A percentile compares a stretch with the other conserved stretches of the same genome.
Conservation (phyloP, 2,888 invertebrate species). For the Cartodere bifasciata region DNA sequence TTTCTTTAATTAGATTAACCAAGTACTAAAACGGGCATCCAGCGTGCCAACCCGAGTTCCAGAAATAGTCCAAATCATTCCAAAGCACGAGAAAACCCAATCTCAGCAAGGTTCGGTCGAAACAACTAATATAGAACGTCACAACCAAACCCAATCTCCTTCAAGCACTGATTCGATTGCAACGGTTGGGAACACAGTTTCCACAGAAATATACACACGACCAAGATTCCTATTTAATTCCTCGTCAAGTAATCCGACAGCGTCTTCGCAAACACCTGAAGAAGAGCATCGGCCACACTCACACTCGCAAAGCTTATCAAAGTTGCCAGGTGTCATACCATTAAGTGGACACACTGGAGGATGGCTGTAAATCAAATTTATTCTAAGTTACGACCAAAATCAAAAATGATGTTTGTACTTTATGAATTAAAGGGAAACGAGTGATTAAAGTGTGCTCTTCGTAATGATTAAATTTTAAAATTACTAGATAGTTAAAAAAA, state of each 20-base stretch:
- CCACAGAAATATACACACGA: conserved; percentile 34
- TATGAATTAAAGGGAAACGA: too few species aligned
- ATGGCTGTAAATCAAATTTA: conserved; percentile 39
- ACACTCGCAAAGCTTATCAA: conserved; percentile 39
- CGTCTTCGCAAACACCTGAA: conserved; percentile 33
- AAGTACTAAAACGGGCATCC: conserved; percentile 55
- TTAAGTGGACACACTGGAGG: conserved; percentile 62
- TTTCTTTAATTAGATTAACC: conserved; percentile 31
- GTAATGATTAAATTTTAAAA: too few species aligned
- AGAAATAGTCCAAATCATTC: conserved; percentile 32
- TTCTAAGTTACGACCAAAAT: too few species aligned
- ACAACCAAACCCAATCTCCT: too few species aligned
- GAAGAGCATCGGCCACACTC: conserved; percentile 32
- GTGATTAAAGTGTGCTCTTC: too few species aligned
- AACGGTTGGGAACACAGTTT: conserved; percentile 12
- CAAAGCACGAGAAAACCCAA: conserved; percentile 46
- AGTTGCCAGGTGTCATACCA: conserved; percentile 61
- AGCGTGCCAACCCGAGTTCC: conserved; percentile 52
- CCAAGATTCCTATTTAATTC: conserved; percentile 51
- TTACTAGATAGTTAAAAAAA: too few species aligned
- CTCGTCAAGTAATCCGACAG: conserved; percentile 33
- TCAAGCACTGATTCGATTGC: conserved; percentile 5
- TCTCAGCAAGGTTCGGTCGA: conserved; percentile 48
- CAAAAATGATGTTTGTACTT: too few species aligned
- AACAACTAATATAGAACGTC: too few species aligned